These are phyloP conservation scores for Prionace glauca DNA, from an alignment of 2,797 vertebrate genomes.

Conservation along the genomic window DNA sequence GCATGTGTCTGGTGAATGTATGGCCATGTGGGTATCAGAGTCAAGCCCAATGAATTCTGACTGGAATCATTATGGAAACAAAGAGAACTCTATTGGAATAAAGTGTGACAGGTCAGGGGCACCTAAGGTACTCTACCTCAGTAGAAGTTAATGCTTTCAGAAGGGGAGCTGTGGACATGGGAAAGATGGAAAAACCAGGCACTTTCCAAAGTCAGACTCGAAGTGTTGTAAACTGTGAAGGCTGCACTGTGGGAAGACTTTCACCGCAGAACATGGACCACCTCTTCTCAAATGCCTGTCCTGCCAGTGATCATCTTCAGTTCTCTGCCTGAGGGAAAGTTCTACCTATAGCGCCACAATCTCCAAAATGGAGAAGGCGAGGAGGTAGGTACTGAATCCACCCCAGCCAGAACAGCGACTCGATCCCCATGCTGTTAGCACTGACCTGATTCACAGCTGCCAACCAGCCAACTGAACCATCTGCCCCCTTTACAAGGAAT, in stretches of 20 bases:
- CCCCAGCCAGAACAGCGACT: too few species aligned
- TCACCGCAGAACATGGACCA: background rate
- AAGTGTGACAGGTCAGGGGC: background rate
- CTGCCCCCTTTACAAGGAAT: too few species aligned
- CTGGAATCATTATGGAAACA: background rate
- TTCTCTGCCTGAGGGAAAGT: too few species aligned
- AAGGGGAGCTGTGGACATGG: background rate
- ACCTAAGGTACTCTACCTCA: background rate
- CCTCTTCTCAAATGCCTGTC: background rate
- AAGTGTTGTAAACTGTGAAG: background rate
- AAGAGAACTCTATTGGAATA: background rate
- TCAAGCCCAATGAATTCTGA: background rate
- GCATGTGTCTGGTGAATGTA: background rate
- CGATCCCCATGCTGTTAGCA: too few species aligned
- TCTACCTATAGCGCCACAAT: too few species aligned
- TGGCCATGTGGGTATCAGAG: background rate
- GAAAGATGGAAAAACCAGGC: background rate
- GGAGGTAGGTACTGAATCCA: too few species aligned
- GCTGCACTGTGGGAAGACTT: background rate
- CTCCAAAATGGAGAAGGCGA: too few species aligned
- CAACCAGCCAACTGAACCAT: too few species aligned
- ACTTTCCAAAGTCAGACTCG: background rate
- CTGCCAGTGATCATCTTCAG: background rate
- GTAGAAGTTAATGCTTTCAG: background rate
- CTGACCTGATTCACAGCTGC: too few species aligned